phyloP scores from a whole-genome alignment of 1,140 invertebrate species.

The Galendromus occidentalis region DNA sequence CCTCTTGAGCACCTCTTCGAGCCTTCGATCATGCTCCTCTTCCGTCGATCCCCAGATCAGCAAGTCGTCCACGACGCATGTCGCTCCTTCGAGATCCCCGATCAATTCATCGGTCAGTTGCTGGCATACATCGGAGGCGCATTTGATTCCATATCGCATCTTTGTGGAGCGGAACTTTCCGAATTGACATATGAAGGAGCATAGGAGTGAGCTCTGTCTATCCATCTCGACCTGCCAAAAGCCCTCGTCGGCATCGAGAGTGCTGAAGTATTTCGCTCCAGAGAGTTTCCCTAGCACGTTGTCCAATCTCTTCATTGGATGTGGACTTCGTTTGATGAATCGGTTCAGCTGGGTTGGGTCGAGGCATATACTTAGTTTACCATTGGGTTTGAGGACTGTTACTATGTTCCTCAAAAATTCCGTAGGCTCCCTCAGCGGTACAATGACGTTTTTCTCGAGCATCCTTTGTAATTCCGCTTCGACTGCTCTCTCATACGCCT shows the following conservation, averaged over 20 bases:
- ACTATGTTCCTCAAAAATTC: slow-evolving; percentile 21
- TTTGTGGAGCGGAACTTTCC: neutral
- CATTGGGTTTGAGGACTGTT: slow-evolving; percentile 18
- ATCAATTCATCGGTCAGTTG: neutral
- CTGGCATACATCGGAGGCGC: neutral
- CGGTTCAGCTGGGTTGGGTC: slow-evolving; percentile 22
- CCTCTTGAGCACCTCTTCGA: too few relatives aligned
- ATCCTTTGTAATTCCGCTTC: slow-evolving; percentile 17
- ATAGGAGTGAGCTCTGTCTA: neutral
- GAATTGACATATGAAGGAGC: neutral
- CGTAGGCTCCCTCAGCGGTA: slow-evolving; percentile 21
- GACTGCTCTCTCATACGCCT: slow-evolving; percentile 12
- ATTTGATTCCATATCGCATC: neutral
- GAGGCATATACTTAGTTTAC: slow-evolving; percentile 16
- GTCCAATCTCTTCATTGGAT: slow-evolving; percentile 11
- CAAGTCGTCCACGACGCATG: neutral
- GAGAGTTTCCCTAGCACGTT: neutral
- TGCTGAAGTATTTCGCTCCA: neutral
- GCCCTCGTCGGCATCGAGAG: neutral
- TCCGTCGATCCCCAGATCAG: too few relatives aligned
- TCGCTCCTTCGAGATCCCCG: neutral
- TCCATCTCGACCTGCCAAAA: too few relatives aligned
- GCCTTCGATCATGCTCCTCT: too few relatives aligned
- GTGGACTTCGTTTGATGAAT: slow-evolving; percentile 16
- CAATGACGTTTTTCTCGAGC: slow-evolving; percentile 20